A percentile compares a stretch with the other conserved stretches of the same genome.
These are phyloP conservation scores for Cancer borealis DNA, from an alignment of 2,888 invertebrate genomes.

Conservation along the genomic window DNA sequence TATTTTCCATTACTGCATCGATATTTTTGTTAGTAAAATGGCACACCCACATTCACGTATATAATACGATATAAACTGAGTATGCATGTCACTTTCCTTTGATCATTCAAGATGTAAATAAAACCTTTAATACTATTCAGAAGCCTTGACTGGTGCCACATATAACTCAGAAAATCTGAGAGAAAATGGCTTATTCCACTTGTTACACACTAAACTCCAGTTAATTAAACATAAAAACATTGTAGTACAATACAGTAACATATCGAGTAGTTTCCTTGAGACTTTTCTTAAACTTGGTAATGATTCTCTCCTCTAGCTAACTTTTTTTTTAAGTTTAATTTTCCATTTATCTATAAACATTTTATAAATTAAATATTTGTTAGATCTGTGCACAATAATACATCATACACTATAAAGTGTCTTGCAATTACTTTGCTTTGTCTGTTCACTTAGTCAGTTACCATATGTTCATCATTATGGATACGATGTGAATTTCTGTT, in stretches of 20 bases:
- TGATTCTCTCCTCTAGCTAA: constrained; percentile 14
- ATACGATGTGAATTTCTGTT: neutral
- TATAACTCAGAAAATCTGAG: neutral
- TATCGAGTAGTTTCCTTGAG: neutral
- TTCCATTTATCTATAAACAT: constrained; percentile 16
- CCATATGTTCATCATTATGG: neutral
- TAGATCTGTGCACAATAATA: neutral
- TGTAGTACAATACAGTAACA: neutral
- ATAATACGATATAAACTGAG: neutral
- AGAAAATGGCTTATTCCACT: neutral
- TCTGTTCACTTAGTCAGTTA: constrained; percentile 7
- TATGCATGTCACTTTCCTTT: neutral
- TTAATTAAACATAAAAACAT: neutral
- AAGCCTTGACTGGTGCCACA: constrained; percentile 6
- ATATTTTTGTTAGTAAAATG: neutral
- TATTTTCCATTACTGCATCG: neutral
- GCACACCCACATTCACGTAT: neutral
- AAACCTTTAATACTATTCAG: constrained; percentile 26
- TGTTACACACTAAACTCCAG: neutral
- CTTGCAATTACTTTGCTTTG: neutral
- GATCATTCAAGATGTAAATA: neutral
- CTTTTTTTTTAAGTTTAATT: neutral
- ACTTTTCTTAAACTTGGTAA: constrained; percentile 7
- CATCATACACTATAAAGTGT: neutral
- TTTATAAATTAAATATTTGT: neutral